Evolutionary conservation across 2,888 invertebrate genomes (phyloP).

Genomic region (Polietes domitor): DNA sequence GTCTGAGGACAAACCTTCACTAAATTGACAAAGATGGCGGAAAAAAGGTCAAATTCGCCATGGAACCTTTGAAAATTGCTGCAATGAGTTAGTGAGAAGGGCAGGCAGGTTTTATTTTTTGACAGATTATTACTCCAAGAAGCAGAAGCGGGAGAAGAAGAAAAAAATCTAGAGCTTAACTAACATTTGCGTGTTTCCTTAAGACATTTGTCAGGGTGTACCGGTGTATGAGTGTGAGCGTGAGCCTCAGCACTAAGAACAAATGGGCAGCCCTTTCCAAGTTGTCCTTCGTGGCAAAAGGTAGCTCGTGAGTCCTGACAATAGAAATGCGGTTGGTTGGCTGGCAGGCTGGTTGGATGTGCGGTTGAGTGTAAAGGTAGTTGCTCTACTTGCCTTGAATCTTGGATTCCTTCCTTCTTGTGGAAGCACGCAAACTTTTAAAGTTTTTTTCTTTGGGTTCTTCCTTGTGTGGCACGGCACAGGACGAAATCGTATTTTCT

Average conservation of each 20-base stretch:
- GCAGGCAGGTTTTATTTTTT: constrained; percentile 1
- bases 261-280: constrained; percentile 8
- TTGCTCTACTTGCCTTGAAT: constrained; percentile 59
- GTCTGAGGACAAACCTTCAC: too few species aligned
- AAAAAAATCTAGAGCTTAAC: constrained; percentile 52
- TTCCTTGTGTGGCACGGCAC: background rate
- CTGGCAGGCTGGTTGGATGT: background rate
- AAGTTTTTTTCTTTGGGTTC: constrained; percentile 46
- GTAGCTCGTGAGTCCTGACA: background rate
- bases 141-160: too few species aligned
- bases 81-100: too few species aligned
- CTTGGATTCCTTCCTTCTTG: constrained; percentile 58
- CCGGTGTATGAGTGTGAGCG: background rate
- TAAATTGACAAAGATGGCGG: too few species aligned
- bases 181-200: constrained; percentile 55
- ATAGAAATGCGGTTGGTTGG: background rate
- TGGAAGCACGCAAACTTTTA: constrained; percentile 68
- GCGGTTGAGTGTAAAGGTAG: constrained; percentile 48
- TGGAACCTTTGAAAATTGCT: too few species aligned
- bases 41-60: too few species aligned
- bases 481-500: constrained; percentile 35
- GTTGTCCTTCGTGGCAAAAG: background rate
- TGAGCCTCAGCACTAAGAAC: background rate
- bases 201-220: background rate
- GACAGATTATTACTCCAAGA: constrained; percentile 50